Percentiles rank a stretch among this genome's conserved stretches.
Conservation (phyloP, 2,113 vertebrate genomes). For the Lates calcarifer region DNA sequence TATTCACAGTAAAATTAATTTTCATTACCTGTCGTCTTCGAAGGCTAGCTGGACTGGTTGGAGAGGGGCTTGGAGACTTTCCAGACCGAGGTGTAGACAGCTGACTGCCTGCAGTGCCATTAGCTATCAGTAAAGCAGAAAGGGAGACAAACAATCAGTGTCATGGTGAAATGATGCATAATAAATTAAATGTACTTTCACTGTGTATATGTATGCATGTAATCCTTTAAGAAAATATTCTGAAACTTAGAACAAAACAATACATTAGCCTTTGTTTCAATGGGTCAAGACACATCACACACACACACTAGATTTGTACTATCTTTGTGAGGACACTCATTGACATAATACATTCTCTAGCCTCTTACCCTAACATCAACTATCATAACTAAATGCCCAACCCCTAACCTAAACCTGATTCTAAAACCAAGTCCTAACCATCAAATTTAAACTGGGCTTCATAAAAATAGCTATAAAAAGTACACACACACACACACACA, state of each 20-base stretch:
- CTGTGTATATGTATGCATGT: neutral
- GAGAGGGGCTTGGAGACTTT: slow-evolving; percentile 96
- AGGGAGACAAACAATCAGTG: neutral
- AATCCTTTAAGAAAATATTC: neutral
- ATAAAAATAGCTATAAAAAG: neutral
- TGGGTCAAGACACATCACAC: neutral
- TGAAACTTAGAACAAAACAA: neutral
- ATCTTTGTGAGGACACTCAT: too few species aligned
- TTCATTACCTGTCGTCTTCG: slow-evolving; percentile 93
- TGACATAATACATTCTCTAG: neutral
- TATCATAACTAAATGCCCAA: neutral
- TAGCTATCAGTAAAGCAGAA: slow-evolving; percentile 84
- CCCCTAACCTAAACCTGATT: neutral
- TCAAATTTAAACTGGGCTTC: neutral
- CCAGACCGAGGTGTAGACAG: slow-evolving; percentile 97
- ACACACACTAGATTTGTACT: too few species aligned
- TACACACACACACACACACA: neutral
- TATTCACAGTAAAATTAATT: slow-evolving; percentile 1
- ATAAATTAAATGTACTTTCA: neutral
- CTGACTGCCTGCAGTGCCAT: slow-evolving; percentile 97
- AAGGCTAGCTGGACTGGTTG: slow-evolving; percentile 96
- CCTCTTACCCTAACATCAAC: neutral
- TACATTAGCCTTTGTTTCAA: neutral
- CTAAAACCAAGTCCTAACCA: neutral
- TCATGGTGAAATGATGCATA: slow-evolving; percentile 4